Conservation (phyloP, 64 coral and sea anemone species). For the Pocillopora verrucosa region DNA sequence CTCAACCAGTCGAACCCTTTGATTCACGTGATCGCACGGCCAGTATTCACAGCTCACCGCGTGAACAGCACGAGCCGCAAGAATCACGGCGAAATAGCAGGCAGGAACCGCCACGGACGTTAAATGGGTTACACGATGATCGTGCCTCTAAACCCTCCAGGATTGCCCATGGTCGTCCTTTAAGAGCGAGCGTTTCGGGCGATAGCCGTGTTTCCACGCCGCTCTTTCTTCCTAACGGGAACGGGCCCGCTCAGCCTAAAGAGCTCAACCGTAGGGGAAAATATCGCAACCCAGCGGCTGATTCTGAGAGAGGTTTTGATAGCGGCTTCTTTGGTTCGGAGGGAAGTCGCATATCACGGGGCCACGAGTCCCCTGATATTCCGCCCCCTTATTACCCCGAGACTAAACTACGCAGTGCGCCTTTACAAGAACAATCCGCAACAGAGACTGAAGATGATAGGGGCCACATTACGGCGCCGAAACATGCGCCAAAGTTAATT, state of each 20-base stretch:
- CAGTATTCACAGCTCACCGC: slow-evolving; percentile 3
- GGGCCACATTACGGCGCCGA: slow-evolving; percentile 22
- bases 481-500: slow-evolving; percentile 33
- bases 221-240: slow-evolving; percentile 57
- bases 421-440: slow-evolving; percentile 60
- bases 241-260: slow-evolving; percentile 62
- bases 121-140: background rate
- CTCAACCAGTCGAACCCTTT: background rate
- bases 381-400: slow-evolving; percentile 19
- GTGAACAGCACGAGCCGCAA: slow-evolving; percentile 7
- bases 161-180: slow-evolving; percentile 7
- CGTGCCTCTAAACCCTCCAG: background rate
- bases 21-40: background rate
- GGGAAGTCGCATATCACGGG: slow-evolving; percentile 81
- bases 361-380: slow-evolving; percentile 63
- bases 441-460: slow-evolving; percentile 80
- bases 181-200: slow-evolving; percentile 48
- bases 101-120: background rate
- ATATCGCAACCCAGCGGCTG: slow-evolving; percentile 56
- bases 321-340: slow-evolving; percentile 95
- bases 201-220: slow-evolving; percentile 91
- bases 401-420: slow-evolving; percentile 41
- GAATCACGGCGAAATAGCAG: background rate
- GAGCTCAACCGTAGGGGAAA: slow-evolving; percentile 54
- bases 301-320: slow-evolving; percentile 87